phyloP scores from a whole-genome alignment of 2,888 invertebrate genomes.

The Stenurella melanura region DNA sequence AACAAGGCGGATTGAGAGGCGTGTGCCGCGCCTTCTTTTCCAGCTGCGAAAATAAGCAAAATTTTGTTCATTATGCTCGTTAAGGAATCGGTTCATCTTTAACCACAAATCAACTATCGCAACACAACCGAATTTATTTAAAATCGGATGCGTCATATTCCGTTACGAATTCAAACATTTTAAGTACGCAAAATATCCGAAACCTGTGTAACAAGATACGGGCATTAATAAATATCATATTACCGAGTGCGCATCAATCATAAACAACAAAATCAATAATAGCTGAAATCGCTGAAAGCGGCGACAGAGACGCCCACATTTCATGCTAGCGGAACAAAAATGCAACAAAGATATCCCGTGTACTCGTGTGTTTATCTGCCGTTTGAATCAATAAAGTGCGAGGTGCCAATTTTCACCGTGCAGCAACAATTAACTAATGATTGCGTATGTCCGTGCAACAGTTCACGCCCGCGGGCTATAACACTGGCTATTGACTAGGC shows the following conservation, averaged over 20 bases:
- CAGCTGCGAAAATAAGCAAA: no score
- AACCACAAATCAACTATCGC: neutral
- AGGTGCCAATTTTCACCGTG: conserved; percentile 38
- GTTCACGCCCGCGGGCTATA: neutral
- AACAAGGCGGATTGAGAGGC: no score
- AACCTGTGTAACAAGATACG: conserved; percentile 12
- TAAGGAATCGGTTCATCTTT: neutral
- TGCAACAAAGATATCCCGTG: conserved; percentile 31
- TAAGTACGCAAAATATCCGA: conserved; percentile 9
- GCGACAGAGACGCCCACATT: conserved; percentile 37
- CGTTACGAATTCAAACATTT: neutral
- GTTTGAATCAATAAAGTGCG: conserved; percentile 26
- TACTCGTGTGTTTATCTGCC: conserved; percentile 8
- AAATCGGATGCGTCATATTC: neutral
- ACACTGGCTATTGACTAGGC: no score
- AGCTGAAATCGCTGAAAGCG: conserved; percentile 38
- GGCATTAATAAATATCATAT: conserved; percentile 33
- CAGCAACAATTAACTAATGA: conserved; percentile 14
- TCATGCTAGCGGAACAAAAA: conserved; percentile 41
- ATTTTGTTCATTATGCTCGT: no score
- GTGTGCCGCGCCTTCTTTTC: no score
- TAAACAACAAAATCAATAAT: conserved; percentile 45
- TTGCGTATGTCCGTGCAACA: neutral
- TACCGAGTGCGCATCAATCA: conserved; percentile 44
- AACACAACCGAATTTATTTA: neutral